Percentiles rank a stretch among this genome's conserved stretches.
Evolutionary conservation across 2,888 invertebrate species (phyloP).

Genomic region (Petrolisthes cinctipes): DNA sequence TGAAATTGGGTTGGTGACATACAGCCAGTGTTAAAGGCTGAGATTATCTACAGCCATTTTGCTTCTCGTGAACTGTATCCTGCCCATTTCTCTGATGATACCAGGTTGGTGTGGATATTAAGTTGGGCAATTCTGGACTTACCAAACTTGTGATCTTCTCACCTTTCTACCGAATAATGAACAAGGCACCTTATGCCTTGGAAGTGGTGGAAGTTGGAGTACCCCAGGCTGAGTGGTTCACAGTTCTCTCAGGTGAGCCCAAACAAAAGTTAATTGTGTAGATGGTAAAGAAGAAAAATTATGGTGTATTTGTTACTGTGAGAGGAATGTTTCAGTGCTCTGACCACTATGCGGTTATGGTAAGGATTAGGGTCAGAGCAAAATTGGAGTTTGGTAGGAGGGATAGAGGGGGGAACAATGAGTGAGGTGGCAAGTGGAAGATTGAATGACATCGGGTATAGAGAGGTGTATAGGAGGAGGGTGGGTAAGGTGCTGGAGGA

Average conservation of each 20-base stretch:
- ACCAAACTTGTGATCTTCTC: conserved; percentile 76
- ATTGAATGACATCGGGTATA: too few species aligned
- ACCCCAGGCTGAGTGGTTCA: conserved; percentile 53
- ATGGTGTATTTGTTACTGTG: too few species aligned
- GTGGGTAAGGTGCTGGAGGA: too few species aligned
- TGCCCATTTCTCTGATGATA: not conserved
- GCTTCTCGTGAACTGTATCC: not conserved
- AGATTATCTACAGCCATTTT: not conserved
- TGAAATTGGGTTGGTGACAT: not conserved
- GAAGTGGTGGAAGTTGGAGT: conserved; percentile 70
- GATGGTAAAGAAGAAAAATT: too few species aligned
- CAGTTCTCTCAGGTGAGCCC: conserved; percentile 38
- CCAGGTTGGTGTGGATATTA: conserved; percentile 93
- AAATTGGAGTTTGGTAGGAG: too few species aligned
- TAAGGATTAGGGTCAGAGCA: too few species aligned
- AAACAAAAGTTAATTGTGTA: too few species aligned
- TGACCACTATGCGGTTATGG: too few species aligned
- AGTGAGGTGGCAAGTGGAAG: too few species aligned
- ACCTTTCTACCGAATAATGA: conserved; percentile 92
- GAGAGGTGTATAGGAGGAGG: too few species aligned
- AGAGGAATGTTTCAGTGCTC: too few species aligned
- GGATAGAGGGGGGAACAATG: too few species aligned
- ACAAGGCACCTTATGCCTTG: conserved; percentile 83
- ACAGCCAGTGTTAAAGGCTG: not conserved
- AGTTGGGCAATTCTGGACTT: conserved; percentile 72